phyloP scores from a whole-genome alignment of 2,797 vertebrate species.

The Mormyrus hasselquistii region DNA sequence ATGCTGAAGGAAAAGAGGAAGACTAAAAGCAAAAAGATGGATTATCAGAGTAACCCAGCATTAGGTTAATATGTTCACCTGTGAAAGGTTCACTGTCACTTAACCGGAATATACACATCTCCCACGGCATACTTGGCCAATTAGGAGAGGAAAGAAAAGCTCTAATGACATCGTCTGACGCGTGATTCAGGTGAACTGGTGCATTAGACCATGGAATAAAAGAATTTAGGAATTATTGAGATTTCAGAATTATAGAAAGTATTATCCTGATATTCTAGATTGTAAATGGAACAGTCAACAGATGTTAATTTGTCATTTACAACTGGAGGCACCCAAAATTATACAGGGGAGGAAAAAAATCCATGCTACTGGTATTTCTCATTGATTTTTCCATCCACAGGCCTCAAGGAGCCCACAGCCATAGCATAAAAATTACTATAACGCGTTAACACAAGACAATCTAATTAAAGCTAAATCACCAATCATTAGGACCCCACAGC shows the following conservation, averaged over 20 bases:
- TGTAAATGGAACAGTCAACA: background rate
- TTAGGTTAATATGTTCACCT: background rate
- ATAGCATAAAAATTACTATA: background rate
- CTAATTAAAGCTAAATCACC: constrained; percentile 2
- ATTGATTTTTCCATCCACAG: background rate
- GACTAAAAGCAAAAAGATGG: background rate
- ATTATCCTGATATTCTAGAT: background rate
- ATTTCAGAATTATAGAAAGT: background rate
- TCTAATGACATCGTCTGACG: background rate
- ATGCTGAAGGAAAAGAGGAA: background rate
- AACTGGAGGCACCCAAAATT: background rate
- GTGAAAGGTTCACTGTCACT: background rate
- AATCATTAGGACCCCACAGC: constrained; percentile 37
- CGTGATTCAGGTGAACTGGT: background rate
- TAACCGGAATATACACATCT: background rate
- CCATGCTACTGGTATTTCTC: background rate
- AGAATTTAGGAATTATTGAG: background rate
- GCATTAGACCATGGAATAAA: background rate
- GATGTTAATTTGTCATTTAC: background rate
- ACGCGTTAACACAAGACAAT: background rate
- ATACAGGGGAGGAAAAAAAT: background rate
- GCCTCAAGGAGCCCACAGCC: background rate
- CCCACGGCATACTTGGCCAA: background rate
- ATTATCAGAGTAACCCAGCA: background rate
- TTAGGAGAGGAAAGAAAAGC: background rate